phyloP scores from a whole-genome alignment of 2,888 invertebrate species.

The Melanostoma scalare region DNA sequence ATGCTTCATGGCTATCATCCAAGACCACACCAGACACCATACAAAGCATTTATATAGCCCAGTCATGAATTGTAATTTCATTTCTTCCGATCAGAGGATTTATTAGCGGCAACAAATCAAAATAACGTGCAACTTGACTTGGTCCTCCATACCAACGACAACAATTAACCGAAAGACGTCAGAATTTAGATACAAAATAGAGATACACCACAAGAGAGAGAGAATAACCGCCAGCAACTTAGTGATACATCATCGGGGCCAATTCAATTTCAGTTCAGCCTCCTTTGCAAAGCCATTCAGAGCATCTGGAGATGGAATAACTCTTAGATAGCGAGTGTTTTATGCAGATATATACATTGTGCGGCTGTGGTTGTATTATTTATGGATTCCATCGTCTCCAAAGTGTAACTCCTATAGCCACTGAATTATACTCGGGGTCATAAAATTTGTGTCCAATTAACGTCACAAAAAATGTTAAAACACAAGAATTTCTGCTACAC shows the following conservation, averaged over 20 bases:
- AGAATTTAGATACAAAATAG: conserved; percentile 44
- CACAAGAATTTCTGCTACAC: not conserved
- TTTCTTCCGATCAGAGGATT: conserved; percentile 46
- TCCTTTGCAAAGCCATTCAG: not conserved
- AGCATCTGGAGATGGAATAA: conserved; percentile 58
- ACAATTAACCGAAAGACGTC: conserved; percentile 64
- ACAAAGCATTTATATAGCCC: not conserved
- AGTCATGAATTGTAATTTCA: conserved; percentile 42
- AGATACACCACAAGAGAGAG: conserved; percentile 7
- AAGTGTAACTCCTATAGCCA: conserved; percentile 17
- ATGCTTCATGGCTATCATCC: not conserved
- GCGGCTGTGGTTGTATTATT: conserved; percentile 57
- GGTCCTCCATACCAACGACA: conserved; percentile 33
- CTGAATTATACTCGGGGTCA: conserved; percentile 69
- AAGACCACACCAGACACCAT: not conserved
- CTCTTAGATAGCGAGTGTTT: conserved; percentile 40
- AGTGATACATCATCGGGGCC: conserved; percentile 55
- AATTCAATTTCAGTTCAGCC: conserved; percentile 48
- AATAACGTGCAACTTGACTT: conserved; percentile 34
- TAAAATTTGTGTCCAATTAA: conserved; percentile 73
- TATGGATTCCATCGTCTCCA: conserved; percentile 56
- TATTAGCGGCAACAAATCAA: conserved; percentile 67
- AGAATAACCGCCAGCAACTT: conserved; percentile 30
- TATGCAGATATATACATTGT: conserved; percentile 42
- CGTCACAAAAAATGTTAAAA: conserved; percentile 41